Conservation (phyloP, 2,888 invertebrate genomes). For the Ennomos fuscantarius region DNA sequence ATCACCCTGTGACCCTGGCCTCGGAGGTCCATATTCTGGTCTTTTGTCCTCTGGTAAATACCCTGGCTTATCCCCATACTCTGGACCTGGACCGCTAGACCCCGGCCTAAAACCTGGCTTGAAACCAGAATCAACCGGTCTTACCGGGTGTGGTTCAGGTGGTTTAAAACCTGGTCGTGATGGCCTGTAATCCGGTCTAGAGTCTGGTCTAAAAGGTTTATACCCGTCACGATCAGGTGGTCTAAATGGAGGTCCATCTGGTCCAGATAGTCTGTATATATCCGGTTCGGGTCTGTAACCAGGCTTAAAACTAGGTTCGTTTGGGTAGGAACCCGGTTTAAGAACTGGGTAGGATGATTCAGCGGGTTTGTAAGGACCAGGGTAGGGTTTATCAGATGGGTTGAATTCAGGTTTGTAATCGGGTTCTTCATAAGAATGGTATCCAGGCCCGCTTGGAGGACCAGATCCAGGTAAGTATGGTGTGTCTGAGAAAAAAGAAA, state of each 20-base stretch:
- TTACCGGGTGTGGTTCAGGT: constrained; percentile 22
- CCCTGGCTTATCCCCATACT: constrained; percentile 33
- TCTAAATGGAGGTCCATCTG: constrained; percentile 31
- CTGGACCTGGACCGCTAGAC: constrained; percentile 16
- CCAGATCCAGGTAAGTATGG: constrained; percentile 54
- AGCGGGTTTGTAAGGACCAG: not conserved
- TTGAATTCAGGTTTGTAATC: constrained; percentile 36
- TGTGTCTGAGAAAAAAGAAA: constrained; percentile 48
- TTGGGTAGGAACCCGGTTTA: constrained; percentile 23
- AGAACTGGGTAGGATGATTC: not conserved
- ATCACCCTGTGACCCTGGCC: constrained; percentile 53
- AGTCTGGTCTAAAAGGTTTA: constrained; percentile 42
- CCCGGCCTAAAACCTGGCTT: constrained; percentile 32
- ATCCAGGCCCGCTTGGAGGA: too few species aligned
- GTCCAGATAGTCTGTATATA: constrained; percentile 1
- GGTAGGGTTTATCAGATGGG: constrained; percentile 18
- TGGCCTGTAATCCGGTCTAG: constrained; percentile 8
- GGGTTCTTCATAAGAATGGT: constrained; percentile 17
- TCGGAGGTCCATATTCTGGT: constrained; percentile 37
- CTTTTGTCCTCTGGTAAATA: constrained; percentile 34
- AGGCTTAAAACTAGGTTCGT: constrained; percentile 32
- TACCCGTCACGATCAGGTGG: constrained; percentile 38
- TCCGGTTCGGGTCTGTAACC: constrained; percentile 37
- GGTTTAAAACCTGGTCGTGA: constrained; percentile 25
- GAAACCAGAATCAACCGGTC: constrained; percentile 14